Base-by-base conservation (phyloP, 2,113 vertebrate species). In the Rynchops niger region DNA sequence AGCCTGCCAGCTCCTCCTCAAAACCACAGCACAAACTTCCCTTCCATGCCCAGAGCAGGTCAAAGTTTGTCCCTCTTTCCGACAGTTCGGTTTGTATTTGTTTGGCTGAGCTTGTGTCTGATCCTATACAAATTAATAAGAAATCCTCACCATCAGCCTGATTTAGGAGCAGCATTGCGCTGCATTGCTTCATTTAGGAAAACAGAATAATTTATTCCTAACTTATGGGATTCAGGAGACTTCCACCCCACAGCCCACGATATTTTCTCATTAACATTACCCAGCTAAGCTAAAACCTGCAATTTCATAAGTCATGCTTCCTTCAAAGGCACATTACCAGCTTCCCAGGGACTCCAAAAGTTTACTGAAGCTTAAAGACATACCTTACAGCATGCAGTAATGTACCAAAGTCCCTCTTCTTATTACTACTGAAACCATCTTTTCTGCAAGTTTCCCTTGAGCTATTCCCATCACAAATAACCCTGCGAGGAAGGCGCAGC, bases 261-360 rank as follows among this genome's bases (percentile, higher is more conserved):
- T 95, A 88, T 95, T 95, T 95, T 86, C 93, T 96, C 94, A 63
- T 95, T 97, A 97, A 70, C 84, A 63, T 89, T 77, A 89, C 89
- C 73, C 70, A 94, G 74, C 89, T 95, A 93, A 97, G 89, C 93
- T 96, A 91, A 94, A 96, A 96, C 38, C 91, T 84, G 81, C 78
- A 69, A 77, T 97, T 95, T 91, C 82, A 8, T 89, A 95, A 90
- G 88, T 91, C 78, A 70, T 70, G 62, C 89, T 90, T 95, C 74
- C 58, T 95, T 96, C 94, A 87, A 91, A 95, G 71, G 74, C 20
- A 11, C 53, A 38, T 87, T 96, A 94, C 56, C 84, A 80, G 73
- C 95, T 95, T 96, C 84, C 93, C 74, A 86, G 93, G 81, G 89
- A 91, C 91, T 91, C 91, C 74, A 50, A 47, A 97, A 94, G 66